Percentiles rank a stretch among this genome's conserved stretches.
Conservation (phyloP, 2,888 invertebrate species). For the Lithosia quadra region DNA sequence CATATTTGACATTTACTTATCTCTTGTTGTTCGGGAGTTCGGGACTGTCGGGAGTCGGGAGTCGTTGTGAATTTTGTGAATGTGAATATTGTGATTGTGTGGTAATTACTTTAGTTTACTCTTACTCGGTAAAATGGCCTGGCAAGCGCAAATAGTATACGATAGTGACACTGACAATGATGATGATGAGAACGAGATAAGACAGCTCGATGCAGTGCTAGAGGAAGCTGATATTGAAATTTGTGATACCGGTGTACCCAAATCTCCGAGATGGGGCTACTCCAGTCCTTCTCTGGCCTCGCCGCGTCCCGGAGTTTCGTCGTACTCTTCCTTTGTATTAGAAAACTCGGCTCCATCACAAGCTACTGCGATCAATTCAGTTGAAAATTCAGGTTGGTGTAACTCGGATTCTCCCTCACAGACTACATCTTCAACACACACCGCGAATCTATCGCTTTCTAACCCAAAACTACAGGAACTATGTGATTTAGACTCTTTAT, state of each 20-base stretch:
- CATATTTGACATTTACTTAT: no score
- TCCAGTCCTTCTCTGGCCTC: not conserved
- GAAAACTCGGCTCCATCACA: not conserved
- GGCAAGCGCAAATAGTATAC: slow-evolving; percentile 1
- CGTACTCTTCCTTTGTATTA: not conserved
- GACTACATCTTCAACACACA: not conserved
- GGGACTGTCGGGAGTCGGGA: no score
- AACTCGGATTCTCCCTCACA: slow-evolving; percentile 2
- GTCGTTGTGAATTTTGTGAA: no score
- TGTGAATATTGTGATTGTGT: not conserved
- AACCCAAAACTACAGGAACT: slow-evolving; percentile 11
- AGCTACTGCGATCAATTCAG: not conserved
- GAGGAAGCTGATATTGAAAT: slow-evolving; percentile 22
- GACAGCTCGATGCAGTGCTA: slow-evolving; percentile 18
- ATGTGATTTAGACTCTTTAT: slow-evolving; percentile 60
- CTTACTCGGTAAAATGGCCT: slow-evolving; percentile 5
- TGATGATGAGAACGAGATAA: slow-evolving; percentile 25
- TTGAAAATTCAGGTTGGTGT: not conserved
- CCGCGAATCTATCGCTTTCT: no score
- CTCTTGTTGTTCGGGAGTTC: no score
- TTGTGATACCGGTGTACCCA: slow-evolving; percentile 16
- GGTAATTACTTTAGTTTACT: not conserved
- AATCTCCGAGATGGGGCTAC: slow-evolving; percentile 1
- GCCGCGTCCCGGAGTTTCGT: not conserved
- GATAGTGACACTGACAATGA: slow-evolving; percentile 22